Evolutionary conservation across 2,797 vertebrate genomes (phyloP).

Genomic region (Stomatorhinus walkeri): DNA sequence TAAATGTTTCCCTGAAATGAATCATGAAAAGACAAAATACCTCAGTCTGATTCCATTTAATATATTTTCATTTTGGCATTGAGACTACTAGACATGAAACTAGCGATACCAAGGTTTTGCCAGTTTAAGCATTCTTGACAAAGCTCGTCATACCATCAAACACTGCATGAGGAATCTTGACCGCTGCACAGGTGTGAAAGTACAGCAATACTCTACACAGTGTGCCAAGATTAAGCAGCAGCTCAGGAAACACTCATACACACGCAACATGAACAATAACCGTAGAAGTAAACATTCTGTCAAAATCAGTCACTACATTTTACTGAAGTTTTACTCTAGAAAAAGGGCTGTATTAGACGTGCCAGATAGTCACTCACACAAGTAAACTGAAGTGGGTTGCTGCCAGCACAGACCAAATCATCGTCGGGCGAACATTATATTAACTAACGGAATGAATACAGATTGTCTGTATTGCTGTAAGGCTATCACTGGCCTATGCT

Average conservation of each 20-base stretch:
- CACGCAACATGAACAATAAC: not conserved
- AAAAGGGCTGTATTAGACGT: not conserved
- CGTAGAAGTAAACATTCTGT: not conserved
- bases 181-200: not conserved
- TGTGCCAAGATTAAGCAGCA: not conserved
- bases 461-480: not conserved
- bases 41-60: not conserved
- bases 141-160: not conserved
- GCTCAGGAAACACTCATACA: not conserved
- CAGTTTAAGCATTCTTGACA: not conserved
- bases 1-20: not conserved
- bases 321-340: not conserved
- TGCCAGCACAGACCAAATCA: not conserved
- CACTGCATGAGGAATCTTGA: not conserved
- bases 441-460: not conserved
- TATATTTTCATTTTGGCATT: not conserved
- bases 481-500: not conserved
- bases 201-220: not conserved
- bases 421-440: not conserved
- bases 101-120: not conserved
- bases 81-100: not conserved
- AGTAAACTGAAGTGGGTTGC: not conserved
- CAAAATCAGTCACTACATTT: conserved; percentile 10
- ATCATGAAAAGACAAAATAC: not conserved
- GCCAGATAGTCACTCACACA: not conserved